Evolutionary conservation across 1,140 invertebrate genomes (phyloP), one percentile per base, ranked within the genome.

Genomic region (Meloidogyne chitwoodi): DNA sequence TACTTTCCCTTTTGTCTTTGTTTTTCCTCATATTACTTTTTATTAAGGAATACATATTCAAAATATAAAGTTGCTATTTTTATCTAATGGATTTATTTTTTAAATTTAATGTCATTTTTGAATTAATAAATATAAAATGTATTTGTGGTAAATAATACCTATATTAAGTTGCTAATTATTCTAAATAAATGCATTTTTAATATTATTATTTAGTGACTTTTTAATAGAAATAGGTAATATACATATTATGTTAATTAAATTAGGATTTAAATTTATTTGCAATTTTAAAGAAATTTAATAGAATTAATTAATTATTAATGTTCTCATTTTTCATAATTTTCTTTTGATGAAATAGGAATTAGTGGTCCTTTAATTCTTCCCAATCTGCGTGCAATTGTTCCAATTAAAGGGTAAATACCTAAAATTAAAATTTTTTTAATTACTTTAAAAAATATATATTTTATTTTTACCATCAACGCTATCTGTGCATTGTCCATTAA

Each of bases 341-440:
- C 4, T 2, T 19, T 19, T 34, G 16, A 48, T 16, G 44, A 48
- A 5, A 48, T 48, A 2, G 44, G 44, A 19, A 48, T 19, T 19
- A 48, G 5, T 19, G 29, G 29, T n/a, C 19, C 16, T 26, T 69
- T 66, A 12, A 81, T 44, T 24, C 66, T 31, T 19, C 64, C 79
- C 24, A 80, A 44, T 68, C 61, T 56, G 11, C 44, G 31, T 62
- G 74, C 91, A 91, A 96, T 96, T 26, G 93, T 93, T 41, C 92
- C 92, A 83, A 96, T 94, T 16, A 96, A 88, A 0, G 94, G 94
- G 88, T 94, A 96, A 86, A 93, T 93, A 0, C 93, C 92, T 69
- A 69, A 19, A 16, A 14, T 12, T 22, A 34, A 11, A 12, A 26
- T 24, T 68, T 31, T 14, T n/a, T n/a, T 27, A 68, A 26, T 10